phyloP scores from a whole-genome alignment of 2,797 vertebrate species.

The Chromis chromis region DNA sequence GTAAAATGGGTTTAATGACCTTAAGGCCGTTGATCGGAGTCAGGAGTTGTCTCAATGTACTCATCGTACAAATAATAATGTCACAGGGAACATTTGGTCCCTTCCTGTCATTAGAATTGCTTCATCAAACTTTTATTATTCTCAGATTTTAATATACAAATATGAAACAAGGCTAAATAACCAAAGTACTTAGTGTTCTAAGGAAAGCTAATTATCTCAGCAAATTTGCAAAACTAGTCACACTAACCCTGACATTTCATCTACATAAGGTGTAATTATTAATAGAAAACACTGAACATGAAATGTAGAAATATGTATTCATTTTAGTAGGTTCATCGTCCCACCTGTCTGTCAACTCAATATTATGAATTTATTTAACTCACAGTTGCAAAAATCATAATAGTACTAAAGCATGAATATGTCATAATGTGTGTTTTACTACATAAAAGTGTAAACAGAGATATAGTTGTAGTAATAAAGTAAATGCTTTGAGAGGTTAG shows the following conservation, averaged over 20 bases:
- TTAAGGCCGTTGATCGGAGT: slow-evolving; percentile 39
- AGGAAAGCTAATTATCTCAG: neutral
- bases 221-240: neutral
- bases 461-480: no score
- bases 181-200: neutral
- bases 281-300: no score
- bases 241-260: neutral
- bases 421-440: no score
- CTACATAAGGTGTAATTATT: neutral
- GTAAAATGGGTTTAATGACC: slow-evolving; percentile 70
- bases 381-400: no score
- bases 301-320: no score
- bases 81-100: neutral
- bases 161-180: neutral
- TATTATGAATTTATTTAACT: no score
- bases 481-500: no score
- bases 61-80: neutral
- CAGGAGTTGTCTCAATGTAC: neutral
- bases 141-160: no score
- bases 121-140: neutral
- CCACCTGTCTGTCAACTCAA: no score
- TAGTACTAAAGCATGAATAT: no score
- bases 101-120: neutral
- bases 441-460: no score
- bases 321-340: no score